These are phyloP conservation scores for Erannis defoliaria DNA, from an alignment of 2,888 invertebrate species.

Conservation along the genomic window DNA sequence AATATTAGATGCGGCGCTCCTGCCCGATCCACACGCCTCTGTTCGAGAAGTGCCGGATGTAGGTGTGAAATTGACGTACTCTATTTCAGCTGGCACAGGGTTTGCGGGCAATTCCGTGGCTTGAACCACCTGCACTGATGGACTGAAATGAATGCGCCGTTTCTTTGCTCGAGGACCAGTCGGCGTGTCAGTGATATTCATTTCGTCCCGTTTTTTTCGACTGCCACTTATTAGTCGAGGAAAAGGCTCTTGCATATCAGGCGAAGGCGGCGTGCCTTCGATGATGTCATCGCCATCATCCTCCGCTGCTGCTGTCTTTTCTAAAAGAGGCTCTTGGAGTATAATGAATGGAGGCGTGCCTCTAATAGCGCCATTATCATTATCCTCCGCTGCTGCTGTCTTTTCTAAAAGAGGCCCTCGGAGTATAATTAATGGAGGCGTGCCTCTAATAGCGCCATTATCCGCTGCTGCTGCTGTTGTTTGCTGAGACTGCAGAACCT, in stretches of 20 bases:
- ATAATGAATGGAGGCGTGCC: no score
- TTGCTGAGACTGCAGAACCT: slow-evolving; percentile 6
- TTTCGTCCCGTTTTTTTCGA: not conserved
- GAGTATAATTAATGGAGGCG: no score
- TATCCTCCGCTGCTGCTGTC: not conserved
- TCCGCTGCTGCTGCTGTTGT: not conserved
- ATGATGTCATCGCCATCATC: slow-evolving; percentile 20
- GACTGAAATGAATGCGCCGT: slow-evolving; percentile 21
- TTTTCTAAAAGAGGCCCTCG: not conserved
- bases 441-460: not conserved
- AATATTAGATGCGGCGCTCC: slow-evolving; percentile 19
- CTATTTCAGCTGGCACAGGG: slow-evolving; percentile 21
- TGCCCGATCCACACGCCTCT: slow-evolving; percentile 15
- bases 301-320: not conserved
- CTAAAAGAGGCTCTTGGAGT: not conserved
- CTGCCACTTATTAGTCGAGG: not conserved
- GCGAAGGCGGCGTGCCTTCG: slow-evolving; percentile 21
- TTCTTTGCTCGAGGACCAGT: slow-evolving; percentile 19
- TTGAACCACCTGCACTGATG: slow-evolving; percentile 19
- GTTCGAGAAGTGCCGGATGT: slow-evolving; percentile 20
- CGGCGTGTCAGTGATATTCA: slow-evolving; percentile 14
- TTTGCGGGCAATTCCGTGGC: slow-evolving; percentile 22
- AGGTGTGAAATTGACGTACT: slow-evolving; percentile 15
- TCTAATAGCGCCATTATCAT: not conserved
- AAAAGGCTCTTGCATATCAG: slow-evolving; percentile 15